phyloP scores from a whole-genome alignment of 2,797 vertebrate species.

The Coregonus sp. region DNA sequence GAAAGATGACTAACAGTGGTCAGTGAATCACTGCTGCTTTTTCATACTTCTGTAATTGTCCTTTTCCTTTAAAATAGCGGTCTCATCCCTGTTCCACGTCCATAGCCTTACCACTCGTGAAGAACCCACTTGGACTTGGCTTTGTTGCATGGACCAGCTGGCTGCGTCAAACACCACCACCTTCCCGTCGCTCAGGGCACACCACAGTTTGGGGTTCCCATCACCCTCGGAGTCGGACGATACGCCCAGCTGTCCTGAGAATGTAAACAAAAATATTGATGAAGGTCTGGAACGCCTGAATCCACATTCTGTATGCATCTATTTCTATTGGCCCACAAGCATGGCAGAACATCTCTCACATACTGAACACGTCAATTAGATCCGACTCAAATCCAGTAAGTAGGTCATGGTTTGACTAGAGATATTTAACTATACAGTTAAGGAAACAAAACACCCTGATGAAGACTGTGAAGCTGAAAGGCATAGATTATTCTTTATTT shows the following conservation, averaged over 20 bases:
- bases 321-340: too few species aligned
- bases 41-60: neutral
- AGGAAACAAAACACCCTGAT: too few species aligned
- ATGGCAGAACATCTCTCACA: too few species aligned
- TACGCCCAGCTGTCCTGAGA: slow-evolving; percentile 84
- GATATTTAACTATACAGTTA: too few species aligned
- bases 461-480: too few species aligned
- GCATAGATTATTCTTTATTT: too few species aligned
- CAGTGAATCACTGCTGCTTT: neutral
- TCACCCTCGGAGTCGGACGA: slow-evolving; percentile 70
- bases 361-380: too few species aligned
- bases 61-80: neutral
- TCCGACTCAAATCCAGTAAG: too few species aligned
- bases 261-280: neutral
- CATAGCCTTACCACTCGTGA: slow-evolving; percentile 71
- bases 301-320: too few species aligned
- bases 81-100: neutral
- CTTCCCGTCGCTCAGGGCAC: slow-evolving; percentile 83
- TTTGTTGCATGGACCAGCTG: slow-evolving; percentile 92
- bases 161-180: slow-evolving; percentile 93
- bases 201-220: slow-evolving; percentile 83
- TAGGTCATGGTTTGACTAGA: too few species aligned
- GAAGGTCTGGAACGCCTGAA: too few species aligned
- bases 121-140: slow-evolving; percentile 83
- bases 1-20: neutral